Evolutionary conservation across 1,140 invertebrate species (phyloP).

Genomic region (Dendroctonus valens): DNA sequence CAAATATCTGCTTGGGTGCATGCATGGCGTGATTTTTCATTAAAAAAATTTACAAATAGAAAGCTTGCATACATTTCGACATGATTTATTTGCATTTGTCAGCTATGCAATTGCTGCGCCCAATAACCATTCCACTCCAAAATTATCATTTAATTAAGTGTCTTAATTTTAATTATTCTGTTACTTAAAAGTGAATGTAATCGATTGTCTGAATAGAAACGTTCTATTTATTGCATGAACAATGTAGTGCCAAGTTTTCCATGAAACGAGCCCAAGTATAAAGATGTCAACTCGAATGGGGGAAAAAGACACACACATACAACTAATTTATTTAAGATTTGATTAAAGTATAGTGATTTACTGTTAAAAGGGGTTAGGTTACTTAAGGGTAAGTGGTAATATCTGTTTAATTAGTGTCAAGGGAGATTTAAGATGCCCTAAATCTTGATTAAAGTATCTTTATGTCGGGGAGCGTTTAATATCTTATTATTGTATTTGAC

Average conservation of each 20-base stretch:
- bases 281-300: constrained; percentile 1
- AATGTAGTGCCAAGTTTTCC: neutral
- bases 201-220: no score
- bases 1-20: no score
- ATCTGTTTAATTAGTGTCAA: constrained; percentile 28
- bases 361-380: constrained; percentile 18
- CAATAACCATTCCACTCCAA: neutral
- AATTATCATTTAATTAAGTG: neutral
- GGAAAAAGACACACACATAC: constrained; percentile 16
- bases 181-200: no score
- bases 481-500: constrained; percentile 13
- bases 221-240: neutral
- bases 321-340: constrained; percentile 24
- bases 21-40: no score
- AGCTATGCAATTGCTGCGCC: neutral
- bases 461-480: constrained; percentile 12
- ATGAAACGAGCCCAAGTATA: neutral
- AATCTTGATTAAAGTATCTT: constrained; percentile 28
- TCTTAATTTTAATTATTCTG: neutral
- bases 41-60: no score
- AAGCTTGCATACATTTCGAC: no score
- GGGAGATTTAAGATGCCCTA: constrained; percentile 17
- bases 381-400: constrained; percentile 27
- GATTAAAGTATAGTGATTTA: constrained; percentile 28
- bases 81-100: neutral